A percentile compares a stretch with the other conserved stretches of the same genome.
Conservation (phyloP, 2,113 vertebrate genomes). For the Callipepla squamata region DNA sequence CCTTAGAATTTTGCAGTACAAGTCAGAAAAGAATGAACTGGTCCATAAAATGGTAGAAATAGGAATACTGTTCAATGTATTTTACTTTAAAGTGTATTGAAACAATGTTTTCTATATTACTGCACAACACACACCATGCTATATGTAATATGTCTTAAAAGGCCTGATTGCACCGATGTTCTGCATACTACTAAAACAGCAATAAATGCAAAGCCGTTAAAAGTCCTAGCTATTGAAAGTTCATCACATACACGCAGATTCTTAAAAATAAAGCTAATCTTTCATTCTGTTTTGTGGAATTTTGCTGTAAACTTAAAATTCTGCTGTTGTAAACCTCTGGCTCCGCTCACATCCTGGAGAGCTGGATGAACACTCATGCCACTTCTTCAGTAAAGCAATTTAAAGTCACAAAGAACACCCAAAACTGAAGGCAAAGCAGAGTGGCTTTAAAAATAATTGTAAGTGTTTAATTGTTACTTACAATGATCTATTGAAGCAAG, state of each 20-base stretch:
- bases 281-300: constrained; percentile 40
- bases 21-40: neutral
- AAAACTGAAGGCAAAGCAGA: neutral
- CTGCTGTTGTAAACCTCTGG: neutral
- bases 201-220: too few relatives aligned
- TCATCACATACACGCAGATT: neutral
- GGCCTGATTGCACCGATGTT: neutral
- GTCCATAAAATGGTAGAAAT: neutral
- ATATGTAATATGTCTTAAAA: neutral
- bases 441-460: neutral
- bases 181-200: neutral
- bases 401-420: neutral
- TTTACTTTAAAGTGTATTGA: neutral
- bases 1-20: neutral
- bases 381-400: neutral
- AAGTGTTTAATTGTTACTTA: constrained; percentile 2
- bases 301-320: constrained; percentile 33
- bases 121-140: neutral
- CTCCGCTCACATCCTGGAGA: neutral
- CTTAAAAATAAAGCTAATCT: neutral
- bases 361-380: neutral
- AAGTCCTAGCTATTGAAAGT: neutral
- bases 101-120: neutral
- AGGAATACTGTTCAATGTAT: neutral
- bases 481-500: neutral